phyloP scores from a whole-genome alignment of 2,888 invertebrate species.

The Scaptomyza reducta region DNA sequence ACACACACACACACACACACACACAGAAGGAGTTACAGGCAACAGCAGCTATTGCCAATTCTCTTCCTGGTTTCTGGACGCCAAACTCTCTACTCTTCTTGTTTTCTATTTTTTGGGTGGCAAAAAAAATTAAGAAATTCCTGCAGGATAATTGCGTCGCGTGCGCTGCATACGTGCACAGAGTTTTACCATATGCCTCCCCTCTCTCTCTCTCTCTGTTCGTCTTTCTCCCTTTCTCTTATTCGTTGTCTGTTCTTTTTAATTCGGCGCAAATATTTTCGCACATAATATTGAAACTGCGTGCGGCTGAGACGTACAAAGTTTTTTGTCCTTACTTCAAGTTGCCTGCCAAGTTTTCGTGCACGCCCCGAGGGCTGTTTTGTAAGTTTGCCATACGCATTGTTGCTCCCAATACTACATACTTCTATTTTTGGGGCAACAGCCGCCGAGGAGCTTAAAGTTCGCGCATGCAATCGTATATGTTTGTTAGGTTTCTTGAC shows the following conservation, averaged over 20 bases:
- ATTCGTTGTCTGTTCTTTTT: conserved; percentile 11
- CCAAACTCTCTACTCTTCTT: conserved; percentile 20
- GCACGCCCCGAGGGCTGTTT: conserved; percentile 35
- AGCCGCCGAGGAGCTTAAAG: conserved; percentile 19
- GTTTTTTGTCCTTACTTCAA: conserved; percentile 25
- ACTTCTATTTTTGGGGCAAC: conserved; percentile 24
- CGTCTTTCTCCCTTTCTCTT: background rate
- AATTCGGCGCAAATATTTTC: conserved; percentile 58
- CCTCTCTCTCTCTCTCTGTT: background rate
- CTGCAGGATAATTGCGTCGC: conserved; percentile 68
- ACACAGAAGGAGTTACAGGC: background rate
- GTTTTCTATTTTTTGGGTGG: conserved; percentile 14
- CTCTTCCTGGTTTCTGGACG: conserved; percentile 13
- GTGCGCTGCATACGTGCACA: conserved; percentile 53
- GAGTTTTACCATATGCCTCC: conserved; percentile 4
- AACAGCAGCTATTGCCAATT: conserved; percentile 13
- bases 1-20: conserved; percentile 2
- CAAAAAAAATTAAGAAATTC: conserved; percentile 65
- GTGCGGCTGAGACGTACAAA: conserved; percentile 26
- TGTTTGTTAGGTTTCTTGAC: conserved; percentile 9
- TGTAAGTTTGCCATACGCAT: conserved; percentile 35
- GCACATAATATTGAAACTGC: conserved; percentile 68
- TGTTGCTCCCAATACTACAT: background rate
- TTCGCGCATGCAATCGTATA: conserved; percentile 15
- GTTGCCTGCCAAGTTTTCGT: conserved; percentile 32